phyloP scores from a whole-genome alignment of 2,113 vertebrate genomes.

The Sylvia atricapilla region DNA sequence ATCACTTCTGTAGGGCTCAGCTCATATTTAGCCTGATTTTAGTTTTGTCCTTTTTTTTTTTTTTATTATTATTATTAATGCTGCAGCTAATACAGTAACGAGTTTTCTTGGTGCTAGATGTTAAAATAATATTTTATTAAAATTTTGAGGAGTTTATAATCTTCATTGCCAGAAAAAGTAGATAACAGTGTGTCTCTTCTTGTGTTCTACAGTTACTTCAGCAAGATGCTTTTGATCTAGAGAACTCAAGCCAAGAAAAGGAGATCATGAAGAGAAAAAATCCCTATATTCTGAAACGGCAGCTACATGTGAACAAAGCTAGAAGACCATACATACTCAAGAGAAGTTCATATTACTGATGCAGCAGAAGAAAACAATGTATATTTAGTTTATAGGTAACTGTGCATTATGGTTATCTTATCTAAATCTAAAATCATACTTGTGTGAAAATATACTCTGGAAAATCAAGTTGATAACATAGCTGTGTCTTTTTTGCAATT shows the following conservation, averaged over 20 bases:
- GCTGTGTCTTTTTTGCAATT: slow-evolving; percentile 67
- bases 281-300: slow-evolving; percentile 94
- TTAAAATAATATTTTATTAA: not conserved
- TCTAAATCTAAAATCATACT: slow-evolving; percentile 64
- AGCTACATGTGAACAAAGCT: slow-evolving; percentile 84
- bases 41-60: not conserved
- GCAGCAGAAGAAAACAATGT: slow-evolving; percentile 33
- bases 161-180: not conserved
- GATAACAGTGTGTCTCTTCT: not conserved
- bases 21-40: not conserved
- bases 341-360: slow-evolving; percentile 87
- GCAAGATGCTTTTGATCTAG: slow-evolving; percentile 77
- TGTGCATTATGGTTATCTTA: slow-evolving; percentile 70
- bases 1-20: not conserved
- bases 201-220: slow-evolving; percentile 76
- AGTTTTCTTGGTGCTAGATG: not conserved
- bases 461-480: slow-evolving; percentile 60
- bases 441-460: slow-evolving; percentile 69
- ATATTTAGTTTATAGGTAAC: slow-evolving; percentile 77
- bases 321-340: slow-evolving; percentile 96
- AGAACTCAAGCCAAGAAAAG: slow-evolving; percentile 76
- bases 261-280: slow-evolving; percentile 91
- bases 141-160: not conserved
- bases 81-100: not conserved
- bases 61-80: not conserved